These are phyloP conservation scores for Uria aalge DNA, from an alignment of 2,113 vertebrate genomes.

Conservation along the genomic window DNA sequence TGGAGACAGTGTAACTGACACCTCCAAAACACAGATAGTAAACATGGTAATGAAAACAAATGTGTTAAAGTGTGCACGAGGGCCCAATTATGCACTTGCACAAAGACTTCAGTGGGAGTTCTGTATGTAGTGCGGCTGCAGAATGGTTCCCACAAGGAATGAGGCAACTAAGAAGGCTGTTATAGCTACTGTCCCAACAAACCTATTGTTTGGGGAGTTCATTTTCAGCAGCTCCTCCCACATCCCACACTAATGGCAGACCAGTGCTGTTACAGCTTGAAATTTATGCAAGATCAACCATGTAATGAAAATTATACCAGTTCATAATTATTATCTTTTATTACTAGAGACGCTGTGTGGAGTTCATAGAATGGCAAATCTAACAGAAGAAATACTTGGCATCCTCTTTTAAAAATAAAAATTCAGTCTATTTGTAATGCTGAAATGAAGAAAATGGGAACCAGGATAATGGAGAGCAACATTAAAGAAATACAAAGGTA, in stretches of 20 bases:
- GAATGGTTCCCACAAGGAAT: background rate
- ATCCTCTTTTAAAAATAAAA: background rate
- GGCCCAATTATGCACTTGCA: background rate
- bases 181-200: background rate
- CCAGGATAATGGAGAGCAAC: background rate
- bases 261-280: background rate
- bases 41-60: slow-evolving; percentile 15
- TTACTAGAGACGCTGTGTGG: background rate
- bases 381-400: background rate
- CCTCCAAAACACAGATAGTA: background rate
- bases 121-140: background rate
- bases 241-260: background rate
- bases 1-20: background rate
- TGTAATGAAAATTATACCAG: background rate
- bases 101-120: slow-evolving; percentile 6
- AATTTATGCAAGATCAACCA: background rate
- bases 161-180: background rate
- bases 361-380: slow-evolving; percentile 9
- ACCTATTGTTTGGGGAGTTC: background rate
- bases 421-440: background rate
- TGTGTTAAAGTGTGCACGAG: background rate
- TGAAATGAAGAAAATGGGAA: background rate
- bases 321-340: slow-evolving; percentile 20
- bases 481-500: background rate
- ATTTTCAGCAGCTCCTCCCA: background rate